phyloP scores from a whole-genome alignment of 1,140 invertebrate species.

The Sinella curviseta region DNA sequence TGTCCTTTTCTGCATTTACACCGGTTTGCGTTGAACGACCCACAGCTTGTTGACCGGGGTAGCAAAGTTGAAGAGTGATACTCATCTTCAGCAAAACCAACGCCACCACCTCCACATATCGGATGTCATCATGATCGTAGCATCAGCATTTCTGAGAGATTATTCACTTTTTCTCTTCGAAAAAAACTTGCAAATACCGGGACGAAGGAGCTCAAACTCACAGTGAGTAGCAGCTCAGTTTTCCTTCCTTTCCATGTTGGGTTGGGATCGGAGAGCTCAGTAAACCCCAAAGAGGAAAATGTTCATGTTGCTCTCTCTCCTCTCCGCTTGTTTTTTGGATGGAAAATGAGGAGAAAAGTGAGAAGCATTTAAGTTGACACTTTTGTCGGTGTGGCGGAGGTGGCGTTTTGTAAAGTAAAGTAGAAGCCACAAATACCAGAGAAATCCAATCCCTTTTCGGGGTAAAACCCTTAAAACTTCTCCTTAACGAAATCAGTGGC shows the following conservation, averaged over 20 bases:
- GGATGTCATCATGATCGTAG: too few species aligned
- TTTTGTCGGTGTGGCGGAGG: background rate
- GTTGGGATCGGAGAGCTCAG: background rate
- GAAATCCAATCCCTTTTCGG: conserved; percentile 12
- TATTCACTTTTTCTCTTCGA: too few species aligned
- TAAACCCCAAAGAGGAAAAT: background rate
- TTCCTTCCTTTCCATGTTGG: background rate
- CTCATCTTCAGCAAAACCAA: too few species aligned
- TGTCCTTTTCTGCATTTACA: too few species aligned
- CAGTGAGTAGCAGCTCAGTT: background rate
- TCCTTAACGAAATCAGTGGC: background rate
- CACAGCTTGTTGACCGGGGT: too few species aligned
- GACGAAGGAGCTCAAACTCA: too few species aligned
- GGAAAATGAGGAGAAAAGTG: conserved; percentile 14
- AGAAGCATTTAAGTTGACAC: background rate
- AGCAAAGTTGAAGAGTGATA: too few species aligned
- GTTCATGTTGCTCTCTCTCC: background rate
- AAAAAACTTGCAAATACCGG: too few species aligned
- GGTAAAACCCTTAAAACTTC: background rate
- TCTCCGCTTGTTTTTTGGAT: background rate
- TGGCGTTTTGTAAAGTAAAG: background rate
- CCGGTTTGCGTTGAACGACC: too few species aligned
- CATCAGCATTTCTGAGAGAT: too few species aligned
- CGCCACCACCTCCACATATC: too few species aligned
- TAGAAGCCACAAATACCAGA: conserved; percentile 10